Evolutionary conservation across 2,113 vertebrate genomes (phyloP).

Genomic region (Cranoglanis bouderius): DNA sequence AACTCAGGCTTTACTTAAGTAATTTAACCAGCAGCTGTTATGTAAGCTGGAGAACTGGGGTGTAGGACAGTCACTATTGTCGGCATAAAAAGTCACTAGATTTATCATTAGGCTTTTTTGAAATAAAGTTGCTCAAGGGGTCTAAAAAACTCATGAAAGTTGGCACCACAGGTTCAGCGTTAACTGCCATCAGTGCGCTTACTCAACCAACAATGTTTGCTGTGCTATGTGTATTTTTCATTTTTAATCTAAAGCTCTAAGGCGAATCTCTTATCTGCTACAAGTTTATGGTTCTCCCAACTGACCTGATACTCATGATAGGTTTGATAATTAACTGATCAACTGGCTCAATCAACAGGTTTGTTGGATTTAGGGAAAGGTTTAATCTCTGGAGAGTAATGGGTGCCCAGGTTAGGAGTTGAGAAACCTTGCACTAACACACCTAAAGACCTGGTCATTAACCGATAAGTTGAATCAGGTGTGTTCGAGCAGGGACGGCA

Average conservation of each 20-base stretch:
- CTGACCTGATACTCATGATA: not conserved
- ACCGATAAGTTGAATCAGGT: constrained; percentile 11
- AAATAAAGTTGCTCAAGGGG: not conserved
- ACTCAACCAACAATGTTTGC: not conserved
- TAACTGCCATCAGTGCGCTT: not conserved
- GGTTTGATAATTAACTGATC: not conserved
- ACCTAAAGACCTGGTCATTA: not conserved
- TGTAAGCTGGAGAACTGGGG: not conserved
- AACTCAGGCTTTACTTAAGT: not conserved
- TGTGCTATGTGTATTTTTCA: not conserved
- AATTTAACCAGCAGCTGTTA: not conserved
- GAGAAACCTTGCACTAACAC: not conserved
- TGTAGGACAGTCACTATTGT: not conserved
- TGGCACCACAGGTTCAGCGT: not conserved
- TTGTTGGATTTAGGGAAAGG: not conserved
- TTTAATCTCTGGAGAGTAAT: not conserved
- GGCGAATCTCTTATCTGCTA: not conserved
- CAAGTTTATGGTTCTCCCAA: no score
- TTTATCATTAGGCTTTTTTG: not conserved
- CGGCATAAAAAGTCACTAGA: not conserved
- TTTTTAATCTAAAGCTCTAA: not conserved
- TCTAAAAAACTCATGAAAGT: not conserved
- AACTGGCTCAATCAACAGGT: not conserved
- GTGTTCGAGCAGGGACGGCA: constrained; percentile 17
- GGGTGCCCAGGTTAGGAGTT: not conserved